These are phyloP conservation scores for Nesometra sesokonis DNA, from an alignment of 35 echinoderm and acorn worm genomes.

Conservation along the genomic window DNA sequence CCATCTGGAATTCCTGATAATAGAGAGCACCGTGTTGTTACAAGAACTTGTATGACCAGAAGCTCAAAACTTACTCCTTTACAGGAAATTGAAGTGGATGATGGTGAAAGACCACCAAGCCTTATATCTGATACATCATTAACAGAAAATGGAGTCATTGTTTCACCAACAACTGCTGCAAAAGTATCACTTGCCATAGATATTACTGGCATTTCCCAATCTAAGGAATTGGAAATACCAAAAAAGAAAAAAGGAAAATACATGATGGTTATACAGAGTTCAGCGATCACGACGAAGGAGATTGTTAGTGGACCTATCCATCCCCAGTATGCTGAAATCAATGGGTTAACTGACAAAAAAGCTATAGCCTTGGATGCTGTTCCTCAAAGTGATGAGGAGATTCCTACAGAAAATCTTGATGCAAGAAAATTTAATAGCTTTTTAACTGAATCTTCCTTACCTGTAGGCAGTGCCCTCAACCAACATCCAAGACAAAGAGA, in stretches of 20 bases:
- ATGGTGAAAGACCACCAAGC: neutral
- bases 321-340: neutral
- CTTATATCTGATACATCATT: neutral
- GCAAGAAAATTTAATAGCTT: no score
- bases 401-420: no score
- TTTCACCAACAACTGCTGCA: neutral
- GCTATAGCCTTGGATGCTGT: no score
- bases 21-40: neutral
- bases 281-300: neutral
- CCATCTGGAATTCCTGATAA: neutral
- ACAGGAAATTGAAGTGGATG: neutral
- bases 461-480: no score
- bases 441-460: no score
- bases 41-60: neutral
- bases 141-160: neutral
- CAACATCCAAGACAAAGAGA: no score
- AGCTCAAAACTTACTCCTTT: neutral
- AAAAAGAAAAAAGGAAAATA: neutral
- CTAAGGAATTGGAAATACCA: neutral
- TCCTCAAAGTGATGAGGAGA: no score
- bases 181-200: neutral
- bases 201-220: neutral
- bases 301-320: neutral
- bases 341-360: no score
- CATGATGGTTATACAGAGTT: neutral